These are phyloP conservation scores for Arnoldichthys spilopterus DNA, from an alignment of 2,797 vertebrate genomes.

Conservation along the genomic window DNA sequence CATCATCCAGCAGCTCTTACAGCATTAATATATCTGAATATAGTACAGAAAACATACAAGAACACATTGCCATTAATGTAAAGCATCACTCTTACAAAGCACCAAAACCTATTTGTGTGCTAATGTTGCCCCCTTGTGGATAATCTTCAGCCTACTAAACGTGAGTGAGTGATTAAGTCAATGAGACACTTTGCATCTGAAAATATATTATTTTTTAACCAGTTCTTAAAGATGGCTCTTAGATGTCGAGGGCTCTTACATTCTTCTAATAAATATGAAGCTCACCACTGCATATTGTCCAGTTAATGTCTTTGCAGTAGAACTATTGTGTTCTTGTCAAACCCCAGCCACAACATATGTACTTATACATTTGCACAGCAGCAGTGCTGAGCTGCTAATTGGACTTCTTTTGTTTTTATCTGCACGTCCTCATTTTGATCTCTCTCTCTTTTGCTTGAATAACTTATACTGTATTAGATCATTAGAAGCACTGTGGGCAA, in stretches of 20 bases:
- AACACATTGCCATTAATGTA: no score
- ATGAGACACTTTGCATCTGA: no score
- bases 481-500: slow-evolving; percentile 17
- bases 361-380: not conserved
- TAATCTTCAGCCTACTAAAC: no score
- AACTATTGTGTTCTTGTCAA: not conserved
- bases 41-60: no score
- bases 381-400: slow-evolving; percentile 10
- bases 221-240: not conserved
- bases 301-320: no score
- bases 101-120: no score
- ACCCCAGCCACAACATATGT: not conserved
- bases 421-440: not conserved
- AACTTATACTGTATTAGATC: slow-evolving; percentile 16
- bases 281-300: not conserved
- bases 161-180: no score
- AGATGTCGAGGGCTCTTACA: not conserved
- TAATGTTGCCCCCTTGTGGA: no score
- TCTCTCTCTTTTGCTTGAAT: not conserved
- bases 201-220: not conserved
- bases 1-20: no score
- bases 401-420: not conserved
- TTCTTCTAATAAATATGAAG: not conserved
- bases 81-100: no score
- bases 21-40: no score